A percentile compares a stretch with the other conserved stretches of the same genome.
Conservation (phyloP, 2,888 invertebrate genomes). For the Andrena minutula region DNA sequence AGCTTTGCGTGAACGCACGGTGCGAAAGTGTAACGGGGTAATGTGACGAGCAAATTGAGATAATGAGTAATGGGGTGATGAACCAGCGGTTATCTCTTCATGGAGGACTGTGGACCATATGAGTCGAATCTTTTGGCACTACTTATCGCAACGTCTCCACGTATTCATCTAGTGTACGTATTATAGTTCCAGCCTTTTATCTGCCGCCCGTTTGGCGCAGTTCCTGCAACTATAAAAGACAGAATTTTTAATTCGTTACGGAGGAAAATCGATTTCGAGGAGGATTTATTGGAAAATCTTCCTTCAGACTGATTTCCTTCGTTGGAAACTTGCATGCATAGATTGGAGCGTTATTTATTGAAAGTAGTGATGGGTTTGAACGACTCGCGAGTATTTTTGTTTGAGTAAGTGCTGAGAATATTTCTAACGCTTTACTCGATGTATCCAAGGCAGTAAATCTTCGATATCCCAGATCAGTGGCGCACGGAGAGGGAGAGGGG, state of each 20-base stretch:
- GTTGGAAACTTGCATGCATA: too few species aligned
- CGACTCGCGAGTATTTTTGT: too few species aligned
- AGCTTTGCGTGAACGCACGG: conserved; percentile 34
- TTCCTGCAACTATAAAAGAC: conserved; percentile 78
- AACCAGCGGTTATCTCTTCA: conserved; percentile 13
- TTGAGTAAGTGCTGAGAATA: too few species aligned
- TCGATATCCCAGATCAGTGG: background rate
- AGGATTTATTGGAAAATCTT: background rate
- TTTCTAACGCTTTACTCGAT: too few species aligned
- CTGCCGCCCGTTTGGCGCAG: conserved; percentile 76
- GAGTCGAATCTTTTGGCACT: conserved; percentile 52
- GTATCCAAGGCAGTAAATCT: background rate
- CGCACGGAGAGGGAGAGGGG: too few species aligned
- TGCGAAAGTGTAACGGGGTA: conserved; percentile 49
- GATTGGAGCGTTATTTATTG: too few species aligned
- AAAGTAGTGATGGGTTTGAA: too few species aligned
- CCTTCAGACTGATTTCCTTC: too few species aligned
- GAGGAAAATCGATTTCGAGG: background rate
- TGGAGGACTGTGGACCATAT: conserved; percentile 10
- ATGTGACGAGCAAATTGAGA: conserved; percentile 21
- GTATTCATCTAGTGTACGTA: conserved; percentile 34
- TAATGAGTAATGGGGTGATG: conserved; percentile 18
- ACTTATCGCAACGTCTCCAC: conserved; percentile 39
- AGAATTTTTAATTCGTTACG: background rate
- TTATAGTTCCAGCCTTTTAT: conserved; percentile 57